These are phyloP conservation scores for Diaprepes abbreviatus DNA, from an alignment of 2,888 invertebrate species.

Conservation along the genomic window DNA sequence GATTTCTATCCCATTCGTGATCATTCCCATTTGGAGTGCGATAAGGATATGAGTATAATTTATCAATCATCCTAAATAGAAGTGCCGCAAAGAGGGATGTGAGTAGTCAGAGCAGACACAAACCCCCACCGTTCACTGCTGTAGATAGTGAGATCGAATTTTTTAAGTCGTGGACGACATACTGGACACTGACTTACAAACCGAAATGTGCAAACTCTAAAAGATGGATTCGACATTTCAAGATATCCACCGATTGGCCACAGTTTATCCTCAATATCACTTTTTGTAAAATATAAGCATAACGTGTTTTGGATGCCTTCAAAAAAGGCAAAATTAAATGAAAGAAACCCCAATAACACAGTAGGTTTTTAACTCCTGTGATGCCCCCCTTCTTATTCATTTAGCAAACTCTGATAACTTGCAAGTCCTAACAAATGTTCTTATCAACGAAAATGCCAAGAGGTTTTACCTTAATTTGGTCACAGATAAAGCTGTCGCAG, in stretches of 20 bases:
- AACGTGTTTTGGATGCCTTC: background rate
- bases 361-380: background rate
- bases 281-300: background rate
- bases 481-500: background rate
- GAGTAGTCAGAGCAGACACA: background rate
- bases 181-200: background rate
- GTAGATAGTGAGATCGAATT: constrained; percentile 1
- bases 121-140: background rate
- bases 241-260: background rate
- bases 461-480: constrained; percentile 3
- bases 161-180: constrained; percentile 1
- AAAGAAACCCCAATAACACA: background rate
- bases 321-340: background rate
- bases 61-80: background rate
- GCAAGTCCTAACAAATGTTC: constrained; percentile 1
- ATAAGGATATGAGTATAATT: background rate
- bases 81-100: background rate
- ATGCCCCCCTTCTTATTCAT: constrained; percentile 4
- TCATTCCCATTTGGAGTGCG: background rate
- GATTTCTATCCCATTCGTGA: background rate
- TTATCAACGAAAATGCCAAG: background rate
- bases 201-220: background rate
- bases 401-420: background rate
- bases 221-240: background rate
- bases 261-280: background rate